These are phyloP conservation scores for Porphyrio hochstetteri DNA, from an alignment of 2,113 vertebrate species.

Conservation along the genomic window DNA sequence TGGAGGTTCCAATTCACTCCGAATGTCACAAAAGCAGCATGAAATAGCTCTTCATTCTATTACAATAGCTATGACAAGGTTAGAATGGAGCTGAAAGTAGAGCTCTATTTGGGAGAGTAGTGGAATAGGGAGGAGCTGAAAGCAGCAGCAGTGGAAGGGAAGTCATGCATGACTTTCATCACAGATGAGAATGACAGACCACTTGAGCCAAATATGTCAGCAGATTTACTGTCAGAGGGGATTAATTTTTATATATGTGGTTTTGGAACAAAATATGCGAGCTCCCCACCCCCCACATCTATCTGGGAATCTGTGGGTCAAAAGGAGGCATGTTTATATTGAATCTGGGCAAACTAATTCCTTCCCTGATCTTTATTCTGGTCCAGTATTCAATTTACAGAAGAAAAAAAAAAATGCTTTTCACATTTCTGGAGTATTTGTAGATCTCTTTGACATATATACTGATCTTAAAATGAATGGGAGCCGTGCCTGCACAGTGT, in stretches of 20 bases:
- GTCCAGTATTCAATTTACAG: background rate
- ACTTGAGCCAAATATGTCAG: background rate
- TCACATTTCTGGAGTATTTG: background rate
- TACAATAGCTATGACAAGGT: background rate
- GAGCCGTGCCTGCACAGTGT: background rate
- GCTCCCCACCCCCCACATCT: too few species aligned
- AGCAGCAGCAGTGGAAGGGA: background rate
- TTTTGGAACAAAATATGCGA: background rate
- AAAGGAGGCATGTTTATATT: background rate
- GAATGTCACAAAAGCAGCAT: background rate
- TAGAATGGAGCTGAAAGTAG: background rate
- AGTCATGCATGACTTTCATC: background rate
- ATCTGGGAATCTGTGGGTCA: background rate
- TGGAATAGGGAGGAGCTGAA: slow-evolving; percentile 10
- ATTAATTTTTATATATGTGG: background rate
- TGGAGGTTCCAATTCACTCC: background rate
- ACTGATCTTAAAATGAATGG: background rate
- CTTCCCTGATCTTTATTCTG: background rate
- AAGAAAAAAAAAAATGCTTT: background rate
- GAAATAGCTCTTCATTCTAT: background rate
- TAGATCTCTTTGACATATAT: background rate
- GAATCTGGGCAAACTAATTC: background rate
- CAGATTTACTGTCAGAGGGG: background rate
- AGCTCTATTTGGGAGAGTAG: background rate
- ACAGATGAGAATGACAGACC: background rate